phyloP scores from a whole-genome alignment of 2,888 invertebrate genomes.

The Volucella bombylans region DNA sequence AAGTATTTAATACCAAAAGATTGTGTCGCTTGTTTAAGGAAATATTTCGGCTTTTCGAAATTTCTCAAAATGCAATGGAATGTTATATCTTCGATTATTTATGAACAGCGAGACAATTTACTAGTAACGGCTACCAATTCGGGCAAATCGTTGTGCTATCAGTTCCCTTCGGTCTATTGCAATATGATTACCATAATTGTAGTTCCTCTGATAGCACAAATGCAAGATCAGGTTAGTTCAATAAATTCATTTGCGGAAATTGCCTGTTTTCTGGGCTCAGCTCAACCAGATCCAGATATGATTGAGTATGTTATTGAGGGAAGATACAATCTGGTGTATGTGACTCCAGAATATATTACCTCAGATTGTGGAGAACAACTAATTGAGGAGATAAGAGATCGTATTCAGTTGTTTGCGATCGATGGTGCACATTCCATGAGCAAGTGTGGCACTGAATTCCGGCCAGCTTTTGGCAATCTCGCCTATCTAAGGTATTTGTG shows the following conservation, averaged over 20 bases:
- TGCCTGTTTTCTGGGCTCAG: constrained; percentile 85
- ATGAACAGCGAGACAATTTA: constrained; percentile 85
- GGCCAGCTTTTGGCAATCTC: constrained; percentile 84
- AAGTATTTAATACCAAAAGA: constrained; percentile 48
- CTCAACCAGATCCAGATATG: constrained; percentile 82
- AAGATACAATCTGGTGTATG: constrained; percentile 78
- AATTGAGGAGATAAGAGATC: constrained; percentile 76
- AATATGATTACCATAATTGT: constrained; percentile 85
- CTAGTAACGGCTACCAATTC: constrained; percentile 88
- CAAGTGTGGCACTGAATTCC: constrained; percentile 90
- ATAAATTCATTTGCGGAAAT: constrained; percentile 84
- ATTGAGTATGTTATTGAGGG: constrained; percentile 76
- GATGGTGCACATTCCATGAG: constrained; percentile 91
- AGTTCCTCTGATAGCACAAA: constrained; percentile 88
- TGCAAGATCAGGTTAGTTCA: constrained; percentile 88
- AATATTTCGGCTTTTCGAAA: constrained; percentile 84
- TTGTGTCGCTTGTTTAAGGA: constrained; percentile 82
- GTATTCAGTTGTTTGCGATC: constrained; percentile 85
- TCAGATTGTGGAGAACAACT: constrained; percentile 81
- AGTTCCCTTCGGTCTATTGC: constrained; percentile 86
- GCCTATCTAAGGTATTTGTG: constrained; percentile 81
- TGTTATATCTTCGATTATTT: constrained; percentile 84
- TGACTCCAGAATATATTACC: constrained; percentile 83
- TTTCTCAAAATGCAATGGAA: constrained; percentile 86
- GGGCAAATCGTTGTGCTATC: constrained; percentile 88